Base-by-base conservation (phyloP, 2,888 invertebrate genomes). In the Stramonita haemastoma region DNA sequence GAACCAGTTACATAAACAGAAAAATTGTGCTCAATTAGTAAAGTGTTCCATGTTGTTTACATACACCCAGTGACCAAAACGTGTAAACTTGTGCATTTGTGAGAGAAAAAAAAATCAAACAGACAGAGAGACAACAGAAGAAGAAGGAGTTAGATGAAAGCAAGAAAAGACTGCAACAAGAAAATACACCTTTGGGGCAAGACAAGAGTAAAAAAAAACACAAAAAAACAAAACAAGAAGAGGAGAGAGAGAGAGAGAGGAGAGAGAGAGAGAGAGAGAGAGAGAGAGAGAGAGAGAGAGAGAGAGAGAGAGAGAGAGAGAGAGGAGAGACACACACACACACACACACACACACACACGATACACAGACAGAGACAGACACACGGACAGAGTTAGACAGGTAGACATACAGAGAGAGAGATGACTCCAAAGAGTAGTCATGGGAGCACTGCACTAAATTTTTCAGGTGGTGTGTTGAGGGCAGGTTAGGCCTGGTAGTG, bases 221-320 rank as follows among this genome's bases (percentile, higher is more conserved):
- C 36, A 66, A 17, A 87, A n/a, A n/a, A n/a, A n/a, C n/a, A n/a
- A n/a, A n/a, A n/a, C n/a, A n/a, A n/a, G n/a, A n/a, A n/a, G n/a
- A n/a, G n/a, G n/a, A n/a, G 77, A 46, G n/a, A 66, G 79, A 87
- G 36, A 46, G 79, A 66, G 36, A 87, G 26, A 87, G 36, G 77
- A 86, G 86, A 89, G 86, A 89, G 77, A 89, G 85, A 89, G 86
- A 89, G 79, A 66, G 32, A 89, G 79, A 89, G 46, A 73, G 57
- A 89, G 13, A 77, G 73, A 84, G 79, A 87, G 79, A 66, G 32
- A 89, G 79, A 89, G 15, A n/a, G 57, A 86, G 5, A 77, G 73
- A 77, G 0, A 87, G 77, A 87, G 4, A 73, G 73, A 73, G 4
- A 73, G n/a, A 73, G 73, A 73, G 73, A 17, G 26, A n/a, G n/a